Conservation (phyloP, 2,797 vertebrate genomes). For the Rhabdophis nuchalis region DNA sequence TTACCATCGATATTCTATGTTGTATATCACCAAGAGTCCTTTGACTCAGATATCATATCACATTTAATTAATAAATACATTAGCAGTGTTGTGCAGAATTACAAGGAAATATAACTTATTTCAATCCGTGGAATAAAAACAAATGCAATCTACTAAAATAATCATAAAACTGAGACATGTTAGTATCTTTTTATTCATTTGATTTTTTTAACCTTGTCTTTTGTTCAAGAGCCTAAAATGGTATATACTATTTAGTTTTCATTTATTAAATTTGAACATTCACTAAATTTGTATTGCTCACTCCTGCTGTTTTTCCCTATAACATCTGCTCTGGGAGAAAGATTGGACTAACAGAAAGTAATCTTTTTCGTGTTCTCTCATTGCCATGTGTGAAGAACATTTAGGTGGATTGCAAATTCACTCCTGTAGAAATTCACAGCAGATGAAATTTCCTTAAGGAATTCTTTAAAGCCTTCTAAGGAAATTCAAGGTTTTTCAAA, state of each 20-base stretch:
- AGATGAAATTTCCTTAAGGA: not conserved
- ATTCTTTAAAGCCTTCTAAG: not conserved
- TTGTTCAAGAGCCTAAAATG: not conserved
- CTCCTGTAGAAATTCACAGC: not conserved
- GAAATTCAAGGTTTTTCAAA: not conserved
- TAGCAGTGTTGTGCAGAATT: not conserved
- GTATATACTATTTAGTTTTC: not conserved
- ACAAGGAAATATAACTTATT: not conserved
- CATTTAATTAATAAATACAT: not conserved
- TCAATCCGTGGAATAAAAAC: not conserved
- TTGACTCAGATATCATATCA: not conserved
- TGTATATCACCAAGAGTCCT: not conserved
- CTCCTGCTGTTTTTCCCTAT: not conserved
- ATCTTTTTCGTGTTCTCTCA: not conserved
- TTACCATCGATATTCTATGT: not conserved
- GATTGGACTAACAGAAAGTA: not conserved
- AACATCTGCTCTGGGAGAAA: not conserved
- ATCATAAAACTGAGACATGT: not conserved
- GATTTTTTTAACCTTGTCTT: not conserved
- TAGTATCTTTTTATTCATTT: not conserved
- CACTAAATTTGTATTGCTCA: not conserved
- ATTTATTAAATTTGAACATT: not conserved
- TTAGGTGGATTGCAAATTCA: not conserved
- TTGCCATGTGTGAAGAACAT: not conserved
- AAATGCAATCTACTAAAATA: not conserved